Base-by-base conservation (phyloP, 2,113 vertebrate species). In the Grammomys dolichurus region DNA sequence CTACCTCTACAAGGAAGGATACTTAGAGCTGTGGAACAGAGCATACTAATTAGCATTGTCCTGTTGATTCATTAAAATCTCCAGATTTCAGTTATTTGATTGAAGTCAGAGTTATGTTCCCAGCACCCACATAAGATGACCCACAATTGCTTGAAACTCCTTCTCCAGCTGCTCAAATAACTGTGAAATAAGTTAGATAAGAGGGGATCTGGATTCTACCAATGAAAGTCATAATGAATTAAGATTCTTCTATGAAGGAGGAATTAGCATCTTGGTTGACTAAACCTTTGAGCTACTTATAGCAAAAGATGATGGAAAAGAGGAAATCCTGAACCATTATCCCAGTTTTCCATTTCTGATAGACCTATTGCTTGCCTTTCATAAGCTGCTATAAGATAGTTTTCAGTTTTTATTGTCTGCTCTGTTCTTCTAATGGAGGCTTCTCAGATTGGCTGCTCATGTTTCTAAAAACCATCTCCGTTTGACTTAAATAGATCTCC, bases 171-270 rank as follows among this genome's bases (percentile, higher is more conserved):
- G 81, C 65, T 95, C 77, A 90, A 72, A 87, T 87, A 95, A 69
- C 77, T 91, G 89, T 76, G 91, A 56, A 94, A 91, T 95, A 70
- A 65, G n/a, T 86, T 58, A 96, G 51, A 78, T 86, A 94, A 96
- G 48, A 78, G 69, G 72, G n/a, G 93, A 91, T 73, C 89, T 48
- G 46, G 46, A 89, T 33, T 84, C 31, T 12, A 81, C 19, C 13
- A 84, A 93, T 91, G 86, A 94, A 90, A 86, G 72, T 69, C 54
- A 72, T 56, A 24, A 82, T 94, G 54, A 96, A 91, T 87, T 69
- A 95, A 89, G 77, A 73, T 56, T 70, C 51, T 65, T 70, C 54
- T 43, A 58, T 56, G 54, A 78, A 95, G 48, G 48, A 82, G 90
- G 54, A 93, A 94, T 88, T 95, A 48, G 36, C 58, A 14, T 40